Conservation (phyloP, 2,888 invertebrate genomes). For the Auanema sp. region DNA sequence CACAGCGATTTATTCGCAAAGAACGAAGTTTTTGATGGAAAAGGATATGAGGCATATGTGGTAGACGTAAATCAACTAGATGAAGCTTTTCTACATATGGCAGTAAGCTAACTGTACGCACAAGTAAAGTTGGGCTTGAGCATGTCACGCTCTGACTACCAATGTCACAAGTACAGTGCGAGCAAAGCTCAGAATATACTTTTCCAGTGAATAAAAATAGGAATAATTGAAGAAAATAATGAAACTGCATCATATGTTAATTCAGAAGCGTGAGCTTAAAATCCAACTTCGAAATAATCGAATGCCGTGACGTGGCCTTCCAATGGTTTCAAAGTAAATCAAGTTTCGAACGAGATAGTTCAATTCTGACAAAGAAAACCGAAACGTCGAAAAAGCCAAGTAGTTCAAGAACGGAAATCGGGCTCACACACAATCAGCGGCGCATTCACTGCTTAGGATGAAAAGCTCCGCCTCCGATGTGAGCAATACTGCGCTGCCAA, state of each 20-base stretch:
- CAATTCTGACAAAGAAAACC: too few relatives aligned
- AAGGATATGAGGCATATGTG: conserved; percentile 56
- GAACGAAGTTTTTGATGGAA: conserved; percentile 44
- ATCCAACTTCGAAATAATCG: too few relatives aligned
- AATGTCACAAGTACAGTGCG: conserved; percentile 41
- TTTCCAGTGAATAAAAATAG: background rate
- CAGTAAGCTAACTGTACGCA: conserved; percentile 39
- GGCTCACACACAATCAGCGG: too few relatives aligned
- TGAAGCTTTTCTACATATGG: conserved; percentile 21
- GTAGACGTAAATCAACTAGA: conserved; percentile 28
- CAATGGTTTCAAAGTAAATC: too few relatives aligned
- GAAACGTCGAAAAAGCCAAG: too few relatives aligned
- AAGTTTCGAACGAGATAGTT: too few relatives aligned
- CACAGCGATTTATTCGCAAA: conserved; percentile 49
- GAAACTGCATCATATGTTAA: background rate
- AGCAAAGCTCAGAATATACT: conserved; percentile 29
- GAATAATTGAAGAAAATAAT: background rate
- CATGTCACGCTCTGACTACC: conserved; percentile 30
- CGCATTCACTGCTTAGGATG: too few relatives aligned
- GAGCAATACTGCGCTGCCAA: too few relatives aligned
- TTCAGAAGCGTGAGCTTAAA: background rate
- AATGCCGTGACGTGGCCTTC: too few relatives aligned
- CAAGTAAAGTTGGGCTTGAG: conserved; percentile 31
- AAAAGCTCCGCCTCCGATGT: too few relatives aligned
- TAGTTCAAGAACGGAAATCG: too few relatives aligned